phyloP scores from a whole-genome alignment of 2,113 vertebrate species.

The Baryphthengus martii region DNA sequence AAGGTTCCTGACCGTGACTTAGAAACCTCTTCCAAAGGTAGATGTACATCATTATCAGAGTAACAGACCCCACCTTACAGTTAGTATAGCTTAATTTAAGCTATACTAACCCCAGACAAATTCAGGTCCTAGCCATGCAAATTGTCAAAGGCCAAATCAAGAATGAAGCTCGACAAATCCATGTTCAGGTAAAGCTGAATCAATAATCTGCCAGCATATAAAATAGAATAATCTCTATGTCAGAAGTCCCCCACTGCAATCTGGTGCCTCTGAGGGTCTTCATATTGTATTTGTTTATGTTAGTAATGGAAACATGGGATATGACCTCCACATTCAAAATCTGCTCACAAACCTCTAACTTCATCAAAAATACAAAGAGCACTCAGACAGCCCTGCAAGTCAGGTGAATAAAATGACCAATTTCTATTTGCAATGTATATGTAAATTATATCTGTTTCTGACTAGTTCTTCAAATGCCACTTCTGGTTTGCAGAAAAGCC shows the following conservation, averaged over 20 bases:
- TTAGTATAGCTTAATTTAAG: too few species aligned
- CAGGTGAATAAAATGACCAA: background rate
- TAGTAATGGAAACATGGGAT: background rate
- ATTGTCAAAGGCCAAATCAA: background rate
- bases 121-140: background rate
- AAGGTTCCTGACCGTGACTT: background rate
- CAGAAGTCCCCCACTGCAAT: background rate
- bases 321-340: background rate
- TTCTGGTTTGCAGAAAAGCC: background rate
- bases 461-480: background rate
- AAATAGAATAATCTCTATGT: background rate
- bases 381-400: background rate
- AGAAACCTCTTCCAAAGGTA: background rate
- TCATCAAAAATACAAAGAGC: background rate
- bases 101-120: fast-evolving
- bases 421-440: background rate
- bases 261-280: background rate
- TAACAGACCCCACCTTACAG: too few species aligned
- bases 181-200: background rate
- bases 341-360: background rate
- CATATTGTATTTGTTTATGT: background rate
- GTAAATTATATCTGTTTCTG: background rate
- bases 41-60: background rate
- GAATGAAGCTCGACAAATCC: background rate
- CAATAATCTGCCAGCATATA: background rate